Conservation (phyloP, 2,888 invertebrate genomes). For the Tromatobia lineatoria region DNA sequence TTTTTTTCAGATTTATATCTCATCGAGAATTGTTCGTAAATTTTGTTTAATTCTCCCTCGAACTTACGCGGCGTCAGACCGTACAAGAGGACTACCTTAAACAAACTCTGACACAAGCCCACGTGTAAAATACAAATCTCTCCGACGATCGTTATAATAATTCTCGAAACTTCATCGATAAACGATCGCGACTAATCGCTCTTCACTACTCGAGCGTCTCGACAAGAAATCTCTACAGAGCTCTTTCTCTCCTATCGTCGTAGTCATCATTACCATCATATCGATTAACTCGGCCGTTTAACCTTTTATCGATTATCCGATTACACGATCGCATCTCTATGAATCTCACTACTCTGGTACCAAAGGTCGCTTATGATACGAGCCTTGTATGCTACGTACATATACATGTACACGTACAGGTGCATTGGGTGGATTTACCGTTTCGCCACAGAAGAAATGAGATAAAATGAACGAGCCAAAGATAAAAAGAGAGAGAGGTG, state of each 20-base stretch:
- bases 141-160: neutral
- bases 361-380: slow-evolving; percentile 23
- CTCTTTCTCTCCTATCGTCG: slow-evolving; percentile 1
- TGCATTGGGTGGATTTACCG: slow-evolving; percentile 18
- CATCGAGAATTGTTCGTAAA: too few relatives aligned
- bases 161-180: slow-evolving; percentile 18
- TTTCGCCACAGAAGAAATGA: slow-evolving; percentile 15
- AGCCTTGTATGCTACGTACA: neutral
- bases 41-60: too few relatives aligned
- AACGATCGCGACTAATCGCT: slow-evolving; percentile 18
- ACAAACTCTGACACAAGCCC: neutral
- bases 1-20: too few relatives aligned
- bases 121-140: slow-evolving; percentile 6
- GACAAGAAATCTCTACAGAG: neutral
- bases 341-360: slow-evolving; percentile 5
- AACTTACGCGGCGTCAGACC: too few relatives aligned
- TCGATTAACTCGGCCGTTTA: slow-evolving; percentile 61
- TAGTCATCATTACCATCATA: slow-evolving; percentile 18
- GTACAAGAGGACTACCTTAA: too few relatives aligned
- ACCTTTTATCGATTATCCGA: slow-evolving; percentile 60
- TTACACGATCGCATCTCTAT: slow-evolving; percentile 25
- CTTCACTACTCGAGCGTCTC: neutral
- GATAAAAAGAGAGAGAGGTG: slow-evolving; percentile 15
- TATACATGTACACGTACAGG: slow-evolving; percentile 9
- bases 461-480: slow-evolving; percentile 16